These are phyloP conservation scores for Nannospalax galili DNA, from an alignment of 2,113 vertebrate species.

Conservation along the genomic window DNA sequence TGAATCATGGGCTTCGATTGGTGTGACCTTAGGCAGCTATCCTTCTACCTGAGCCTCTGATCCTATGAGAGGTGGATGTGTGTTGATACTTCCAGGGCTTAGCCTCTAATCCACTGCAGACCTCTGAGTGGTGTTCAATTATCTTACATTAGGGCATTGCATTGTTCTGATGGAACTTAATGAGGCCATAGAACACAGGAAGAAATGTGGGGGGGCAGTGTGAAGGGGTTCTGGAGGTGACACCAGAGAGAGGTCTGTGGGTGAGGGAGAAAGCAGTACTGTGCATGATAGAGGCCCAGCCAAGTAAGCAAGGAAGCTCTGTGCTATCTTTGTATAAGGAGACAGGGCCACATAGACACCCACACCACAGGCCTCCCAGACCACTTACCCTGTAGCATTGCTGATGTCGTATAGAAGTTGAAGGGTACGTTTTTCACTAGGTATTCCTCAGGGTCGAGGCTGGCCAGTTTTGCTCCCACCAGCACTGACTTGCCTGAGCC, in stretches of 20 bases:
- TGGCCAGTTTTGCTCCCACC: slow-evolving; percentile 90
- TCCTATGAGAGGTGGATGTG: not conserved
- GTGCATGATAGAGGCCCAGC: accelerated
- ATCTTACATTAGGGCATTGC: not conserved
- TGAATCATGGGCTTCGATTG: accelerated
- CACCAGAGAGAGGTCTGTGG: not conserved
- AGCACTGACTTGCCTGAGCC: slow-evolving; percentile 95
- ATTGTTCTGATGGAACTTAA: not conserved
- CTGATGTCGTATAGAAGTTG: slow-evolving; percentile 97
- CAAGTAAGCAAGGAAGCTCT: accelerated
- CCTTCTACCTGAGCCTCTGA: not conserved
- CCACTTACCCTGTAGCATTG: slow-evolving; percentile 94
- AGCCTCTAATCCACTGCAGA: accelerated
- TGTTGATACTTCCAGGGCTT: not conserved
- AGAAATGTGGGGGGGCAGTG: not conserved
- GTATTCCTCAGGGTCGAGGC: slow-evolving; percentile 88
- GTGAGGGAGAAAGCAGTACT: not conserved
- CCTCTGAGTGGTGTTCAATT: not conserved
- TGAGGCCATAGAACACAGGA: not conserved
- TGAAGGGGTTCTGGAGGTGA: too few species aligned
- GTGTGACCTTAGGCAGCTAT: not conserved
- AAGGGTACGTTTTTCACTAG: slow-evolving; percentile 93
- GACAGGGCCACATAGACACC: accelerated
- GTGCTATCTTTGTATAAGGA: accelerated
- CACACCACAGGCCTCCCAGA: accelerated